Base-by-base conservation (phyloP, 2,888 invertebrate genomes). In the Coenonympha arcania region DNA sequence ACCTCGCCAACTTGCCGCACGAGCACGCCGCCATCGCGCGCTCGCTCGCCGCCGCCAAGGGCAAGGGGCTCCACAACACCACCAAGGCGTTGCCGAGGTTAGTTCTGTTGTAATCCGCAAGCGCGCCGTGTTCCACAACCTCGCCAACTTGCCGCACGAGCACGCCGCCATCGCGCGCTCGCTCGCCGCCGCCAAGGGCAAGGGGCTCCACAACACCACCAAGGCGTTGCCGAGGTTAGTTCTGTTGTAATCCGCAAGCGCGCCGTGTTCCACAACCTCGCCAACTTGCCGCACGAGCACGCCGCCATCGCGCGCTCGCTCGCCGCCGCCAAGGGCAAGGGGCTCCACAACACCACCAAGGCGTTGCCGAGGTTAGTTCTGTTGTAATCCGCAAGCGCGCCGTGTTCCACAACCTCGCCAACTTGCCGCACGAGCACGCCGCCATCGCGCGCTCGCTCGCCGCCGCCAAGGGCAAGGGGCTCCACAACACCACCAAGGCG, bases 331-430 rank as follows among this genome's bases (percentile, higher is more conserved):
- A 53, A 58, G 31, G 63, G 63, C n/a, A 61, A 58, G 41, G 56
- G 64, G 5, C 67, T 67, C 26, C 64, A 59, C 31, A 50, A 62
- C 57, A 20, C 66, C 63, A 58, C 53, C 47, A 57, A 58, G 15
- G 54, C 60, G 0, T 53, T 68, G 49, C 73, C 69, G 46, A 69
- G 74, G 73, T 74, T 15, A 13, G 8, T 13, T 6, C 6, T 3
- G 8, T 24, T 9, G 8, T 8, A 26, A 26, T 99, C 66, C 91
- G 99, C 44, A 99, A 99, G 78, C 90, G 99, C n/a, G 95, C 95
- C 74, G 97, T 99, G 50, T 99, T 99, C 85, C 98, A 99, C 84
- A 92, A 94, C 56, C 87, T 99, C 66, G 97, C 98, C n/a, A 99
- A 99, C 85, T 83, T 99, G 60, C 97, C 98, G 5, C 94, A 95